A percentile compares a stretch with the other conserved stretches of the same genome.
These are phyloP conservation scores for Octopus sinensis DNA, from an alignment of 1,140 invertebrate species.

Conservation along the genomic window DNA sequence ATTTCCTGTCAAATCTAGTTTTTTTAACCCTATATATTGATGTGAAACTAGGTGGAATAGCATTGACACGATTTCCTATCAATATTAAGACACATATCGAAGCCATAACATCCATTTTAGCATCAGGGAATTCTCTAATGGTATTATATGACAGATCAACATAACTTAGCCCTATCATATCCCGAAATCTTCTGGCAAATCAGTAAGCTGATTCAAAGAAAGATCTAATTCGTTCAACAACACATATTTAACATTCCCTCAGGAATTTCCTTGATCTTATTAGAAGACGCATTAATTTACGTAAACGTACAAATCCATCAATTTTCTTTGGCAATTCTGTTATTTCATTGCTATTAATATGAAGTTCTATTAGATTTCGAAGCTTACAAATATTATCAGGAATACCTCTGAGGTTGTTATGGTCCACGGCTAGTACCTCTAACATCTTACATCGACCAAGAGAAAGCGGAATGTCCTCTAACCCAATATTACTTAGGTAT, in stretches of 20 bases:
- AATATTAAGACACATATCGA: slow-evolving; percentile 41
- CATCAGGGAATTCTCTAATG: slow-evolving; percentile 39
- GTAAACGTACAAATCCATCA: slow-evolving; percentile 35
- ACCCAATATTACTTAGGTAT: slow-evolving; percentile 39
- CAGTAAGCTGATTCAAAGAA: slow-evolving; percentile 42
- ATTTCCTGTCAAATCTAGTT: slow-evolving; percentile 39
- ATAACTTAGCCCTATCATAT: slow-evolving; percentile 38
- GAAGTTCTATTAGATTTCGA: slow-evolving; percentile 37
- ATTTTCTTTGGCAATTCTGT: slow-evolving; percentile 36
- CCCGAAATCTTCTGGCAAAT: slow-evolving; percentile 45
- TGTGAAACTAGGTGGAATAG: slow-evolving; percentile 42
- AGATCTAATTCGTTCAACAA: slow-evolving; percentile 43
- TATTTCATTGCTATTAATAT: slow-evolving; percentile 42
- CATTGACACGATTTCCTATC: slow-evolving; percentile 44
- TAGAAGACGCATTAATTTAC: slow-evolving; percentile 41
- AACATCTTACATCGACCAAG: slow-evolving; percentile 40
- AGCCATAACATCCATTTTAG: slow-evolving; percentile 41
- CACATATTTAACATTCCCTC: slow-evolving; percentile 39
- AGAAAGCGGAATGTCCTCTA: slow-evolving; percentile 44
- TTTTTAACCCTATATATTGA: slow-evolving; percentile 47
- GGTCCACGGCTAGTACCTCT: slow-evolving; percentile 33
- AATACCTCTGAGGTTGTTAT: slow-evolving; percentile 41
- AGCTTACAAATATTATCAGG: slow-evolving; percentile 43
- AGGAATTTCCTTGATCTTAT: slow-evolving; percentile 40
- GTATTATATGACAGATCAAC: slow-evolving; percentile 49